A percentile compares a stretch with the other conserved stretches of the same genome.
Evolutionary conservation across 2,113 vertebrate genomes (phyloP).

Genomic region (Delphinus delphis): DNA sequence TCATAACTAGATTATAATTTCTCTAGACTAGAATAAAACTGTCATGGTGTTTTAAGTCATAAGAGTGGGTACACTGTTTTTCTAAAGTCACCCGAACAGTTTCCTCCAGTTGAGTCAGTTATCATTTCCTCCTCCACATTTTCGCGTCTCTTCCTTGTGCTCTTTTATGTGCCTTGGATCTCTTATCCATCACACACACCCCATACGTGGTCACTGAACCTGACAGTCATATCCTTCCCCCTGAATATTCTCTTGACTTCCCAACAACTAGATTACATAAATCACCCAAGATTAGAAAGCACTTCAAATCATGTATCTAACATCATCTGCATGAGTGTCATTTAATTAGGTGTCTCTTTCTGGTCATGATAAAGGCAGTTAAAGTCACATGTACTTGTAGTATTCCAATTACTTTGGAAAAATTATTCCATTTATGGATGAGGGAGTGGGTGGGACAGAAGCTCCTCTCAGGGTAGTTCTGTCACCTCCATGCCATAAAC

Average conservation of each 20-base stretch:
- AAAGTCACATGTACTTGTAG: neutral
- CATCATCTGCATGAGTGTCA: neutral
- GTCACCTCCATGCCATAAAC: neutral
- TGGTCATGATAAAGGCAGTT: neutral
- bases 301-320: neutral
- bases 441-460: neutral
- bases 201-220: neutral
- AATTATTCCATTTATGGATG: neutral
- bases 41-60: neutral
- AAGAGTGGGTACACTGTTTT: neutral
- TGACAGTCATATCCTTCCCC: neutral
- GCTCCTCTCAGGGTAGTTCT: neutral
- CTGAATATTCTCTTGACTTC: neutral
- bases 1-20: neutral
- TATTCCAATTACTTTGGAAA: neutral
- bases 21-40: neutral
- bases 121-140: neutral
- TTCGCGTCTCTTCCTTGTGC: neutral
- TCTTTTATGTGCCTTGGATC: neutral
- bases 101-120: neutral
- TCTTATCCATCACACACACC: neutral
- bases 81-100: neutral
- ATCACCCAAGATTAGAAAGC: neutral
- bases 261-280: neutral
- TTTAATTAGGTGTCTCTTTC: neutral